Evolutionary conservation across 1,140 invertebrate genomes (phyloP).

Genomic region (Mactra quadrangularis): DNA sequence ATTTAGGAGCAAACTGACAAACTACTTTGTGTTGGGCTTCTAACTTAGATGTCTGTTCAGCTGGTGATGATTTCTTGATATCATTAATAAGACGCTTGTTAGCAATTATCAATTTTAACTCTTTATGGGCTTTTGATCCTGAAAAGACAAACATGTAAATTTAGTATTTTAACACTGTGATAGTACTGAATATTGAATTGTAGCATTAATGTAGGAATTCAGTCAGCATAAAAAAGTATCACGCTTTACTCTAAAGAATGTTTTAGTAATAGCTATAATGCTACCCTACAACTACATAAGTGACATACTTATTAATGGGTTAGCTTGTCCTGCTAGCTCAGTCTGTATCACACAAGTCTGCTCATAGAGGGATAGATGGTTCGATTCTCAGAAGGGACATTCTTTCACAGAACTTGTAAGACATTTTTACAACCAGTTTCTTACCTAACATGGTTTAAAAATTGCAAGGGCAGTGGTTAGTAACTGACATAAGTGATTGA

Average conservation of each 20-base stretch:
- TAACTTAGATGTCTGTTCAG: conserved; percentile 50
- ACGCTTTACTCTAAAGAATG: not conserved
- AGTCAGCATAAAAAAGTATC: not conserved
- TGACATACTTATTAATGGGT: too few relatives aligned
- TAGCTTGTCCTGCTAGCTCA: too few relatives aligned
- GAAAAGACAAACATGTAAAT: not conserved
- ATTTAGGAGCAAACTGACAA: conserved; percentile 43
- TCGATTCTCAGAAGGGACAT: too few relatives aligned
- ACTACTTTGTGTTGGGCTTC: conserved; percentile 56
- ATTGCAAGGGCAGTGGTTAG: too few relatives aligned
- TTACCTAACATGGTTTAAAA: too few relatives aligned
- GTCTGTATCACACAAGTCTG: too few relatives aligned
- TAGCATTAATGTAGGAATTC: not conserved
- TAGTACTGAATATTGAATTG: not conserved
- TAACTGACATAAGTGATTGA: too few relatives aligned
- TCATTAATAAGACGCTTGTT: conserved; percentile 37
- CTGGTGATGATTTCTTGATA: conserved; percentile 41
- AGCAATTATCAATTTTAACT: conserved; percentile 26
- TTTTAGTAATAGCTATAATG: too few relatives aligned
- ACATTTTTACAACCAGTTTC: too few relatives aligned
- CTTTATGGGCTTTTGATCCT: conserved; percentile 13
- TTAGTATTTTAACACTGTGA: not conserved
- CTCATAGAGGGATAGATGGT: too few relatives aligned
- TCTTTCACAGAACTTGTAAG: too few relatives aligned
- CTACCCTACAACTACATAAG: not conserved